These are phyloP conservation scores for Dascillus cervinus DNA, from an alignment of 2,888 invertebrate genomes.

Conservation along the genomic window DNA sequence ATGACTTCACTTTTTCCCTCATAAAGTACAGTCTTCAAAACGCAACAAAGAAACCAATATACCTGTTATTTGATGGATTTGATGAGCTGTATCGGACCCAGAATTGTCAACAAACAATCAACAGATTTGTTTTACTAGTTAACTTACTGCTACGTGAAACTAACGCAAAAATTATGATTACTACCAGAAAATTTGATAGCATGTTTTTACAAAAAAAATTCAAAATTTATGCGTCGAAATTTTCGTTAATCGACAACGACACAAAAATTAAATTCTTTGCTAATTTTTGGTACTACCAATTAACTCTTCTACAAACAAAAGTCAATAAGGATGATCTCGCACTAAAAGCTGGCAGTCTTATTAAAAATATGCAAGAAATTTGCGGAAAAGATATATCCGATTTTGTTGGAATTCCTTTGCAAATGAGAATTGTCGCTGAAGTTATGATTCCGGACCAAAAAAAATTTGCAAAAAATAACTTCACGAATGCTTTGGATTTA, in stretches of 20 bases:
- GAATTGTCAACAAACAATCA: background rate
- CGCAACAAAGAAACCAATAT: slow-evolving; percentile 5
- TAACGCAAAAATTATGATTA: slow-evolving; percentile 8
- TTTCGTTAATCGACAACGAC: slow-evolving; percentile 1
- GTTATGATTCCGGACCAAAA: slow-evolving; percentile 2
- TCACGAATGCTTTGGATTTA: slow-evolving; percentile 1
- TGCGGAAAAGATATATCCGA: slow-evolving; percentile 7
- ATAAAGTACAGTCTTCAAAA: slow-evolving; percentile 7
- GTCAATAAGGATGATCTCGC: slow-evolving; percentile 1
- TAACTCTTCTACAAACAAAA: slow-evolving; percentile 2
- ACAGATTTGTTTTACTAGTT: slow-evolving; percentile 4
- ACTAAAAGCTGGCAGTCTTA: background rate
- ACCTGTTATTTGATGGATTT: slow-evolving; percentile 9
- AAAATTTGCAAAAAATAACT: no score
- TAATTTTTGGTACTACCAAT: slow-evolving; percentile 4
- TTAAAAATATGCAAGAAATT: slow-evolving; percentile 3
- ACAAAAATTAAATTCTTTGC: slow-evolving; percentile 5
- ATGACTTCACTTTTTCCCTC: slow-evolving; percentile 1
- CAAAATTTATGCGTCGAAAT: slow-evolving; percentile 7
- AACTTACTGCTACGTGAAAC: slow-evolving; percentile 4
- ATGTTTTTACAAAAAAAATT: slow-evolving; percentile 8
- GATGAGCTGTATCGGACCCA: slow-evolving; percentile 6
- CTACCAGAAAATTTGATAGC: slow-evolving; percentile 7
- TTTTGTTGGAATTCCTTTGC: slow-evolving; percentile 12
- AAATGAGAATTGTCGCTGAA: slow-evolving; percentile 12